Evolutionary conservation across 2,888 invertebrate genomes (phyloP).

Genomic region (Hofmannophila pseudospretella): DNA sequence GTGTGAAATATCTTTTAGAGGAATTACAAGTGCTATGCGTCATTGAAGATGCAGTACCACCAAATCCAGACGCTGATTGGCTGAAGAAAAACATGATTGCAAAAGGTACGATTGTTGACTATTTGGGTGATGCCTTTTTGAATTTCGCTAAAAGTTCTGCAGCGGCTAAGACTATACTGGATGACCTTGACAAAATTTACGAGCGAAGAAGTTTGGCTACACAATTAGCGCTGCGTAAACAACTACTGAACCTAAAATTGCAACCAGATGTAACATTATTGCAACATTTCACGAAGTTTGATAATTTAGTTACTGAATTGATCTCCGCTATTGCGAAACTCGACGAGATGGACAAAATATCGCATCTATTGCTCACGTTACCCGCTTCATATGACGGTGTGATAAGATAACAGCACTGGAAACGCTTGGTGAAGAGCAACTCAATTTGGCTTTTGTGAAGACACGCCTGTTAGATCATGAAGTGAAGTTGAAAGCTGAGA

Average conservation of each 20-base stretch:
- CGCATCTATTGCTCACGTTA: conserved; percentile 11
- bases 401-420: conserved; percentile 12
- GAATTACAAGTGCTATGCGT: no score
- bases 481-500: conserved; percentile 7
- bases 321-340: conserved; percentile 8
- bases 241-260: conserved; percentile 7
- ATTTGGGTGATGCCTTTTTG: no score
- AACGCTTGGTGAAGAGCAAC: conserved; percentile 8
- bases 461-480: conserved; percentile 10
- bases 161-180: neutral
- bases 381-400: conserved; percentile 12
- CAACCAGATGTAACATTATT: conserved; percentile 2
- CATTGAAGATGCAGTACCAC: no score
- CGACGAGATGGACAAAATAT: conserved; percentile 9
- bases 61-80: no score
- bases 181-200: conserved; percentile 8
- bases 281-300: conserved; percentile 3
- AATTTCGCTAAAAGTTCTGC: no score
- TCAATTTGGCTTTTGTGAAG: conserved; percentile 10
- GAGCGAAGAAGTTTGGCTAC: conserved; percentile 11
- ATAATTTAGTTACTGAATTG: conserved; percentile 7
- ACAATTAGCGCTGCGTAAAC: conserved; percentile 10
- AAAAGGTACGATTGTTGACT: no score
- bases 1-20: conserved; percentile 4
- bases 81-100: no score